These are phyloP conservation scores for Piaya cayana DNA, from an alignment of 2,113 vertebrate genomes.

Conservation along the genomic window DNA sequence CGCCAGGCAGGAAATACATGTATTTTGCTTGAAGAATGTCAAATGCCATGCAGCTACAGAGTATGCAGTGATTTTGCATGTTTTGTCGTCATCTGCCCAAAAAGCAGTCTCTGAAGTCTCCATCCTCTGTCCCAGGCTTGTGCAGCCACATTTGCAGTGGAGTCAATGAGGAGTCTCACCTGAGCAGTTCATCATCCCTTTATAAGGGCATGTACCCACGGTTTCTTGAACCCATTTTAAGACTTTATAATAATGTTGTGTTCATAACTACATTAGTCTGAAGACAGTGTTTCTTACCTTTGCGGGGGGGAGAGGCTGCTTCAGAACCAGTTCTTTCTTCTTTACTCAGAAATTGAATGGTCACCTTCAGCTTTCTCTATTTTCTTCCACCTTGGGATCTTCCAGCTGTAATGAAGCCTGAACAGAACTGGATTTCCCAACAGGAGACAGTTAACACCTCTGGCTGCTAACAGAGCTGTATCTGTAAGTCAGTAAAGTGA, in stretches of 20 bases:
- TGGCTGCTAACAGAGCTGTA: not conserved
- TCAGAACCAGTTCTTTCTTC: not conserved
- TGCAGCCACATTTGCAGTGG: not conserved
- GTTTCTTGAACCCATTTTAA: not conserved
- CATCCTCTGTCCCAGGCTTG: not conserved
- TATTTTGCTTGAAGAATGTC: not conserved
- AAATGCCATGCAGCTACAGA: not conserved
- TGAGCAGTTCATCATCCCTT: not conserved
- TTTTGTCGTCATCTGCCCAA: not conserved
- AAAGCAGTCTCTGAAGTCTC: not conserved
- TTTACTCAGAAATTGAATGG: not conserved
- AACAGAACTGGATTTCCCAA: not conserved
- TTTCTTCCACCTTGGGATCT: not conserved
- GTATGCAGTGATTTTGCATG: not conserved
- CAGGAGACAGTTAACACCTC: not conserved
- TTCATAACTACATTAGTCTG: not conserved
- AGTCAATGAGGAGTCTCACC: not conserved
- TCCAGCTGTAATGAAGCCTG: not conserved
- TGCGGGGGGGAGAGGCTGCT: not conserved
- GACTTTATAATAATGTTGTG: not conserved
- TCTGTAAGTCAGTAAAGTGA: not conserved
- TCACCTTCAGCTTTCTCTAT: not conserved
- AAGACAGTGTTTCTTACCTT: not conserved
- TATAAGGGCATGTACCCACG: rapidly evolving
- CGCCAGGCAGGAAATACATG: not conserved